Conservation (phyloP, 2,113 vertebrate genomes). For the Cynoglossus semilaevis region DNA sequence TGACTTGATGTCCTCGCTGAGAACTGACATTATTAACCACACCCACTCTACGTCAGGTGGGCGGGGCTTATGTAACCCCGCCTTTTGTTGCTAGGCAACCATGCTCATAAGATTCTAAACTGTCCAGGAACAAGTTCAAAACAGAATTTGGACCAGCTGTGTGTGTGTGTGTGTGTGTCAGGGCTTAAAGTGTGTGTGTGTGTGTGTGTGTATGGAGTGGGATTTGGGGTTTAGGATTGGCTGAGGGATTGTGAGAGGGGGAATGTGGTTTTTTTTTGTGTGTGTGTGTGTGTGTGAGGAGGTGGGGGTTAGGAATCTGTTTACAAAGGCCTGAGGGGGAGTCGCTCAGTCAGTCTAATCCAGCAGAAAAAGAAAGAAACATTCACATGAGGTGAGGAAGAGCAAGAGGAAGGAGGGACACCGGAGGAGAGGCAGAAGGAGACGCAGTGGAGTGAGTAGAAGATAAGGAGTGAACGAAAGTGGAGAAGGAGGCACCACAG, state of each 20-base stretch:
- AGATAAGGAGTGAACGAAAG: slow-evolving; percentile 4
- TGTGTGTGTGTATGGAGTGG: slow-evolving; percentile 39
- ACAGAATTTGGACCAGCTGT: slow-evolving; percentile 27
- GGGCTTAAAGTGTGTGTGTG: slow-evolving; percentile 44
- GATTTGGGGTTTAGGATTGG: slow-evolving; percentile 64
- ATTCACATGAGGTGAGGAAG: slow-evolving; percentile 17
- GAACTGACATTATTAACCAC: not conserved
- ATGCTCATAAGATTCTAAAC: slow-evolving; percentile 56
- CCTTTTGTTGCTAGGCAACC: slow-evolving; percentile 65
- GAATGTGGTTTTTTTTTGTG: slow-evolving; percentile 10
- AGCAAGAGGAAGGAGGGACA: not conserved
- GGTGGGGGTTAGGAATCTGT: slow-evolving; percentile 67
- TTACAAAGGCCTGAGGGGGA: slow-evolving; percentile 68
- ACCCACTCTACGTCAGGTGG: not conserved
- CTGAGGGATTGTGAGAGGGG: slow-evolving; percentile 38
- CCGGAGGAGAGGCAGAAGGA: not conserved
- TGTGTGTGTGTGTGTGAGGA: slow-evolving; percentile 23
- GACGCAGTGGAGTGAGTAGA: not conserved
- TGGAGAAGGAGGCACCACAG: not conserved
- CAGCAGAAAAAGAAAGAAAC: slow-evolving; percentile 35
- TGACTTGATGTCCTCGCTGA: too few species aligned
- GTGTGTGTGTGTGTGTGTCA: slow-evolving; percentile 26
- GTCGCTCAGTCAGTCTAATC: slow-evolving; percentile 23
- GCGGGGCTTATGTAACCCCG: not conserved
- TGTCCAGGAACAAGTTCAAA: slow-evolving; percentile 56